These are phyloP conservation scores for Chamaetylas fuelleborni DNA, from an alignment of 2,113 vertebrate genomes.

Conservation along the genomic window DNA sequence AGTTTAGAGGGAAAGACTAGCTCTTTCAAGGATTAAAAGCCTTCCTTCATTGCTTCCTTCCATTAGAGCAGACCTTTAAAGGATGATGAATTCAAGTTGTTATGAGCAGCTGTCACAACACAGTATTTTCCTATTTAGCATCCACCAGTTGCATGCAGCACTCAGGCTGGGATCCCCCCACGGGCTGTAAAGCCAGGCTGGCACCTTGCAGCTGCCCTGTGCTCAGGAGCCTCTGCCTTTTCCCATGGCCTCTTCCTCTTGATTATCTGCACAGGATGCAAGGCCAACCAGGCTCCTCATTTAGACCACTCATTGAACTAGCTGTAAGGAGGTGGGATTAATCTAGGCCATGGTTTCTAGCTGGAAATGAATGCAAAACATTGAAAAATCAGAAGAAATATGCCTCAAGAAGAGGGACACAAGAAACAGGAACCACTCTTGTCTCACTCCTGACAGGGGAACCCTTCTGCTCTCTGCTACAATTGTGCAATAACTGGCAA, in stretches of 20 bases:
- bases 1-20: neutral
- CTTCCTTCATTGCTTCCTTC: neutral
- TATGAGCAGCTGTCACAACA: neutral
- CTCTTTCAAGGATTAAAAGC: neutral
- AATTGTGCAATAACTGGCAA: neutral
- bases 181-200: neutral
- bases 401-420: neutral
- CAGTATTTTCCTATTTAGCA: neutral
- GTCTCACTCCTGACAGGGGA: neutral
- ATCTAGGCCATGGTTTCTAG: neutral
- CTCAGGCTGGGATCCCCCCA: neutral
- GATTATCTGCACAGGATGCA: neutral
- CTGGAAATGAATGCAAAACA: neutral
- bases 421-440: neutral
- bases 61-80: neutral
- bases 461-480: neutral
- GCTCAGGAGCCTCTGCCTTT: fast-evolving
- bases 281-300: neutral
- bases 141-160: neutral
- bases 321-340: neutral
- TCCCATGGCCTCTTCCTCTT: neutral
- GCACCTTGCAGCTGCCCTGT: neutral
- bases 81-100: neutral
- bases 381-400: neutral
- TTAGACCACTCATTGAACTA: neutral